Base-by-base conservation (phyloP, 2,113 vertebrate genomes). In the Gopherus flavomarginatus region DNA sequence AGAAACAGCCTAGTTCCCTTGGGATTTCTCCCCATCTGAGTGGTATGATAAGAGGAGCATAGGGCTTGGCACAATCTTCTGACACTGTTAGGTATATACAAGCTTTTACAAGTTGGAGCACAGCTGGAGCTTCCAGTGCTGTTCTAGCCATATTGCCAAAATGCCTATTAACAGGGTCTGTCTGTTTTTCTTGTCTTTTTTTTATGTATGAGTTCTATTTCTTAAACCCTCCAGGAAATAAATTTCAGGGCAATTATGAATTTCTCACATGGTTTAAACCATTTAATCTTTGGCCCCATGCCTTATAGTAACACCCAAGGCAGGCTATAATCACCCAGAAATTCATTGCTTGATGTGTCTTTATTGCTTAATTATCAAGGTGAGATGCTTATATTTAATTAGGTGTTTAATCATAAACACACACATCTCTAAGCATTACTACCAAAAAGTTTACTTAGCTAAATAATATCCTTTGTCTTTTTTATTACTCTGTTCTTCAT, bases 361-460 rank as follows among this genome's bases (percentile, higher is more conserved):
- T 98, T 96, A 98, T 97, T 98, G 97, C 97, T 98, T 98, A 98
- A 98, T 98, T 98, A 98, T 87, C 95, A 97, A 98, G 96, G 96
- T 98, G 95, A 98, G 98, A 95, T 94, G 84, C 49, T 98, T 24
- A 31, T 94, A 97, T 97, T 98, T 97, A 98, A 98, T 97, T 97
- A 97, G 83, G 93, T 91, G 84, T 97, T 98, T 96, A 97, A 96
- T 98, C 96, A 93, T 81, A 95, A 96, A 89, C 90, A 96, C 89
- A 97, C 84, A 95, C 84, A 89, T 96, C 95, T 98, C 92, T 22
- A 53, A 97, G 91, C 93, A 94, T 88, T 96, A 85, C 56, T 42
- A 50, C 52, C 87, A 93, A 57, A 96, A 87, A 94, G 89, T 97
- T 95, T 90, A 93, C 87, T 80, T 83, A 92, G 77, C 81, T 96